These are phyloP conservation scores for Orchesella cincta DNA, from an alignment of 1,140 invertebrate species.

Conservation along the genomic window DNA sequence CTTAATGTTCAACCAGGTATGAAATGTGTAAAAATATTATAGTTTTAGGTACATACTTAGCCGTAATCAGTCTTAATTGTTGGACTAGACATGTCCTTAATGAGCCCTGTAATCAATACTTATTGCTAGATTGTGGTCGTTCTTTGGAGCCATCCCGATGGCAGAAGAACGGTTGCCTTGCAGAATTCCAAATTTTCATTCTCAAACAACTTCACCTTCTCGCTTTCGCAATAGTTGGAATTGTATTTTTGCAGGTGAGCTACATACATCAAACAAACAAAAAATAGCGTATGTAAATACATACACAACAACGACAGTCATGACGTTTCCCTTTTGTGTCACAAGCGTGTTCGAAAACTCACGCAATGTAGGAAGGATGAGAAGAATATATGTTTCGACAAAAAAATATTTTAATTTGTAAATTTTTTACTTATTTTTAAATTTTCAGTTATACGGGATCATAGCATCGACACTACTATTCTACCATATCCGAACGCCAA, in stretches of 20 bases:
- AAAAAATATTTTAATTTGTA: too few relatives aligned
- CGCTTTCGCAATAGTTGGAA: conserved; percentile 52
- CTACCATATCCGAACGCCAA: conserved; percentile 41
- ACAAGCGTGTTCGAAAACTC: too few relatives aligned
- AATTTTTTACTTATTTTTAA: not conserved
- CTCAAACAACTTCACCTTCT: conserved; percentile 55
- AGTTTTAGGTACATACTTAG: too few relatives aligned
- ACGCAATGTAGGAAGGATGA: too few relatives aligned
- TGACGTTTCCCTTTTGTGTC: too few relatives aligned
- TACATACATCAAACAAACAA: too few relatives aligned
- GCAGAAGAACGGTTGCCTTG: conserved; percentile 53
- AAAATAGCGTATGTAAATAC: too few relatives aligned
- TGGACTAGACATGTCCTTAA: too few relatives aligned
- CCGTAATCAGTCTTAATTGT: too few relatives aligned
- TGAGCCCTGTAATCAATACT: not conserved
- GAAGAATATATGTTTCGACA: too few relatives aligned
- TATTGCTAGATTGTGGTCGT: conserved; percentile 49
- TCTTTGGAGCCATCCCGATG: conserved; percentile 41
- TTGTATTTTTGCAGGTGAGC: conserved; percentile 55
- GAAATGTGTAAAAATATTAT: not conserved
- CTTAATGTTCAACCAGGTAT: conserved; percentile 51
- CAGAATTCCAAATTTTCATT: conserved; percentile 53
- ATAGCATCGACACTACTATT: conserved; percentile 48
- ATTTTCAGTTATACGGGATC: conserved; percentile 47
- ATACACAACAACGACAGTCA: too few relatives aligned